Conservation (phyloP, 1,140 invertebrate species). For the Diorhabda elongata region DNA sequence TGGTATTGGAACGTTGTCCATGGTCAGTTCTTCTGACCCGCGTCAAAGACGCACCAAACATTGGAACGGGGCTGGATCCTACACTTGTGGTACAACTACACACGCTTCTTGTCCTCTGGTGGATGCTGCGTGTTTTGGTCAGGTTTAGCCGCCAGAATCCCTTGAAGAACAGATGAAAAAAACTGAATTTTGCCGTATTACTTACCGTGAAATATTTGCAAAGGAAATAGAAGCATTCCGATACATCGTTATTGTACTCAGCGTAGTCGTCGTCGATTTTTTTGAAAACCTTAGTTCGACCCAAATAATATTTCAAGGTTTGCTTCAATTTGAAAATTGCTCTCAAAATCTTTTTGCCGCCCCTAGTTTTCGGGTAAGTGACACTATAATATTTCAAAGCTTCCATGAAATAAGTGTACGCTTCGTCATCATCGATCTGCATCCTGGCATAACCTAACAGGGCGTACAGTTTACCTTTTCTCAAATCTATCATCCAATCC, state of each 20-base stretch:
- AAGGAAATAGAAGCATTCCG: conserved; percentile 49
- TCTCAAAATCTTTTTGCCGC: conserved; percentile 22
- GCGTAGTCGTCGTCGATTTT: conserved; percentile 36
- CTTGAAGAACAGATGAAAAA: too few species aligned
- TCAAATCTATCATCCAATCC: conserved; percentile 44
- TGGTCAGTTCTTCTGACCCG: too few species aligned
- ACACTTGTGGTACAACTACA: too few species aligned
- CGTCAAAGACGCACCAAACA: too few species aligned
- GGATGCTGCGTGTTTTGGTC: too few species aligned
- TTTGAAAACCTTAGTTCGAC: conserved; percentile 19
- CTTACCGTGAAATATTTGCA: conserved; percentile 49
- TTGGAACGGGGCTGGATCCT: too few species aligned
- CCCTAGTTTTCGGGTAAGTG: conserved; percentile 35
- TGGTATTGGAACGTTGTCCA: too few species aligned
- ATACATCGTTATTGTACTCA: conserved; percentile 49
- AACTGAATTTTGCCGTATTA: conserved; percentile 9
- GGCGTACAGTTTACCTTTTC: conserved; percentile 49
- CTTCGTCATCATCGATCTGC: conserved; percentile 44
- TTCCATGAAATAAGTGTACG: conserved; percentile 26
- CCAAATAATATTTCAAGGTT: conserved; percentile 24
- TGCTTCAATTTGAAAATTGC: conserved; percentile 30
- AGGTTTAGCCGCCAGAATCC: too few species aligned
- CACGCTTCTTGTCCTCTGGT: too few species aligned
- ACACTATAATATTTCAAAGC: conserved; percentile 28
- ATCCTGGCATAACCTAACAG: conserved; percentile 48